A percentile compares a stretch with the other conserved stretches of the same genome.
Evolutionary conservation across 2,888 invertebrate genomes (phyloP).

Genomic region (Volucella bombylans): DNA sequence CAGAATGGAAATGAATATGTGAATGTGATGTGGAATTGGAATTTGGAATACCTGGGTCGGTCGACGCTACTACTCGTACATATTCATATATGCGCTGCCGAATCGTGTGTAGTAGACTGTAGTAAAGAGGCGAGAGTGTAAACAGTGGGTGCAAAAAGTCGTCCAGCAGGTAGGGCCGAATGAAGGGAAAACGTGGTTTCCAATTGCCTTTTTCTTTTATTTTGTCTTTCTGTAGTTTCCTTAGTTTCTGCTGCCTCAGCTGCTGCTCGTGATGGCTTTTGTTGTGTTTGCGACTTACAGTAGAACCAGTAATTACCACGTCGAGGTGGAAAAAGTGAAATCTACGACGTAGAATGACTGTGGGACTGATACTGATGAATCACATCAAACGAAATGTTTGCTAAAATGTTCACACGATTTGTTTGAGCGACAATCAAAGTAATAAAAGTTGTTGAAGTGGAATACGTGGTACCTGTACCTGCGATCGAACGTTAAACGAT

Average conservation of each 20-base stretch:
- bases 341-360: slow-evolving; percentile 30
- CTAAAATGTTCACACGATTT: slow-evolving; percentile 13
- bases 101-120: not conserved
- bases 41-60: slow-evolving; percentile 24
- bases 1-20: not conserved
- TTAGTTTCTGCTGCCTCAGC: too few relatives aligned
- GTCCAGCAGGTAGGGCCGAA: slow-evolving; percentile 52
- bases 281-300: slow-evolving; percentile 4
- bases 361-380: slow-evolving; percentile 6
- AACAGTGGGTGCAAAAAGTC: slow-evolving; percentile 69
- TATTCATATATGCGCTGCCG: too few relatives aligned
- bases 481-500: slow-evolving; percentile 1
- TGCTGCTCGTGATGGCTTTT: too few relatives aligned
- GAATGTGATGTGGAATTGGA: too few relatives aligned
- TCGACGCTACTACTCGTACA: slow-evolving; percentile 17
- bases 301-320: slow-evolving; percentile 3
- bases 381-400: slow-evolving; percentile 11
- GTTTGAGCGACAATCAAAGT: slow-evolving; percentile 1
- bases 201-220: slow-evolving; percentile 10
- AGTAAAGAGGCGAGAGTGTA: slow-evolving; percentile 30
- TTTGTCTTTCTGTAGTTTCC: slow-evolving; percentile 6
- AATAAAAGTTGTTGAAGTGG: not conserved
- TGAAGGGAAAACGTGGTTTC: slow-evolving; percentile 1
- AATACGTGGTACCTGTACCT: not conserved
- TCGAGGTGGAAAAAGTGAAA: slow-evolving; percentile 32